Percentiles rank a stretch among this genome's conserved stretches.
These are phyloP conservation scores for Holothuria scabra DNA, from an alignment of 53 echinoderm and acorn worm genomes.

Conservation along the genomic window DNA sequence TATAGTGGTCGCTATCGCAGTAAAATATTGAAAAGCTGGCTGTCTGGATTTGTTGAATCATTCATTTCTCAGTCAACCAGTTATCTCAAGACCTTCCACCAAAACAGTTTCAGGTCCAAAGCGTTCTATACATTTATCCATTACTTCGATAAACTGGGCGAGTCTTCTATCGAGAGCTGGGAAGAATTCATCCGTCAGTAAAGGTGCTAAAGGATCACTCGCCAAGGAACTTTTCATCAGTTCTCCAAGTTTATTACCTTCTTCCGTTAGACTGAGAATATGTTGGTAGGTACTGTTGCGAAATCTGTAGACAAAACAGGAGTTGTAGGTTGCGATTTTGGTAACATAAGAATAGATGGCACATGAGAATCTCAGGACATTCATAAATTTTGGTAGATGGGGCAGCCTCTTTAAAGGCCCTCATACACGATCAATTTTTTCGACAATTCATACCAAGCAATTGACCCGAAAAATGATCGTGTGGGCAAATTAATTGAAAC, in stretches of 20 bases:
- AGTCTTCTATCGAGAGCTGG: neutral
- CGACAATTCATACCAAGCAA: too few relatives aligned
- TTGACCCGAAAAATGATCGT: too few relatives aligned
- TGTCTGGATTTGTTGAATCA: too few relatives aligned
- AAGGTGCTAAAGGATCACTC: constrained; percentile 5
- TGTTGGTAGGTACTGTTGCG: constrained; percentile 18
- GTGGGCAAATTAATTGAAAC: too few relatives aligned
- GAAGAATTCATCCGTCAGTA: constrained; percentile 19
- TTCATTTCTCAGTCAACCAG: neutral
- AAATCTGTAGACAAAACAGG: neutral
- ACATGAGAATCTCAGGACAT: too few relatives aligned
- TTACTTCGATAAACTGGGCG: neutral
- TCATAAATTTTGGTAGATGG: too few relatives aligned
- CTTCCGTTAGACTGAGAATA: neutral
- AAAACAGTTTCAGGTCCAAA: constrained; percentile 29
- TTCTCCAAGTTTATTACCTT: neutral
- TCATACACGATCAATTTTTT: too few relatives aligned
- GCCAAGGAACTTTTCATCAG: constrained; percentile 21
- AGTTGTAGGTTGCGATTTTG: neutral
- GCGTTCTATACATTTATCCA: constrained; percentile 4
- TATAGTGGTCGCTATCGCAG: too few relatives aligned
- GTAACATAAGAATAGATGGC: too few relatives aligned
- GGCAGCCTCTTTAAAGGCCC: too few relatives aligned
- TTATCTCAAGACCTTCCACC: neutral
- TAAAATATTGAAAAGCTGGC: too few relatives aligned